Evolutionary conservation across 2,888 invertebrate genomes (phyloP), one percentile per base, ranked within the genome.

Genomic region (Luperina nickerlii): DNA sequence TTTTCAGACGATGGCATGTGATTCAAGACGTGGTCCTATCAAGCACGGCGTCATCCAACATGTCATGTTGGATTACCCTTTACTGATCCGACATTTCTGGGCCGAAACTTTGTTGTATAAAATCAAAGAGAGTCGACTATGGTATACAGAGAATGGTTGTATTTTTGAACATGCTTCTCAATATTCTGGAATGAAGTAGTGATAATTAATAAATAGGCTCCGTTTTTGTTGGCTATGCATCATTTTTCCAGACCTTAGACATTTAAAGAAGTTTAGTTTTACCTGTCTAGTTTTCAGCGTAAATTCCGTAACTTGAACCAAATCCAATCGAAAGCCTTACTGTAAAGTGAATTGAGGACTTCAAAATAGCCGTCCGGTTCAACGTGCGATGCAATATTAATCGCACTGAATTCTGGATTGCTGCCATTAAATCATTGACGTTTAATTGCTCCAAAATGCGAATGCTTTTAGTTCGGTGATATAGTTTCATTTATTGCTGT

Each of bases 301-400:
- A 7, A 1, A 69, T 78, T 70, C 45, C 7, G 13, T 86, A 63
- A 67, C 85, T 90, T 89, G 74, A 42, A 87, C 88, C 88, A 78
- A 27, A 65, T 62, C 68, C 67, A 82, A 86, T 73, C 62, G 78
- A 79, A 86, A 89, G 84, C 81, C 88, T 89, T 81, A 72, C 79
- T 75, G 66, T 80, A 60, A 76, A 81, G 75, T 84, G 83, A 88
- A 90, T 89, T 83, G 88, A 84, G 84, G 81, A 83, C 86, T 89
- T 89, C 80, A 82, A 87, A 91, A 90, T 90, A 87, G 88, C 82
- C 85, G 74, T 79, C 79, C 81, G 76, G 82, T 83, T 85, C 75
- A 85, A 81, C 82, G 87, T 88, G 86, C 90, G 77, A 79, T 87
- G 83, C 82, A 88, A 90, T 90, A 92, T 92, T 92, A 93, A 93